These are phyloP conservation scores for Pedicia rivosa DNA, from an alignment of 2,888 invertebrate genomes.

Conservation along the genomic window DNA sequence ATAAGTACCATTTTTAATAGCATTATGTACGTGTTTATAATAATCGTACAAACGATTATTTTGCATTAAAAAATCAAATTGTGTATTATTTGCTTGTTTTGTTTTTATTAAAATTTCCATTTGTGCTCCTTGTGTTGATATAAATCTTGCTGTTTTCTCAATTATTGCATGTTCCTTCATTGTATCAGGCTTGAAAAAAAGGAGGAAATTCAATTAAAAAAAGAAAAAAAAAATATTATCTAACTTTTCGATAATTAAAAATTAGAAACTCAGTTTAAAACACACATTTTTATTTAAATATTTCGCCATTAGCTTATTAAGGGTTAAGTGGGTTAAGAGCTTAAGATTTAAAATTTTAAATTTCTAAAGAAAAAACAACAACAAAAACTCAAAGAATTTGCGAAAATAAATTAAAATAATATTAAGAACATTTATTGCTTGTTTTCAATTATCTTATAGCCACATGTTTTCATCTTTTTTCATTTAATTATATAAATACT, in stretches of 20 bases:
- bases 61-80: conserved; percentile 85
- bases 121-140: conserved; percentile 80
- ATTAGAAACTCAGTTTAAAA: background rate
- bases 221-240: conserved; percentile 12
- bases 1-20: conserved; percentile 52
- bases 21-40: conserved; percentile 60
- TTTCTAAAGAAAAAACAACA: too few species aligned
- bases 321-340: too few species aligned
- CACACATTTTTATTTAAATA: background rate
- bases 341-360: too few species aligned
- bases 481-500: too few species aligned
- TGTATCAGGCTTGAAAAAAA: conserved; percentile 55
- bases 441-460: too few species aligned
- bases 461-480: too few species aligned
- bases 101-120: conserved; percentile 98
- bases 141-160: conserved; percentile 84
- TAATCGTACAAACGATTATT: conserved; percentile 73
- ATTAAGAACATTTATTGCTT: too few species aligned
- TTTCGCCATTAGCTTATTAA: background rate
- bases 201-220: too few species aligned
- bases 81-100: conserved; percentile 84
- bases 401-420: too few species aligned
- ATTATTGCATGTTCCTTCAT: conserved; percentile 85
- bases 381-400: too few species aligned
- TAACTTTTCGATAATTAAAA: too few species aligned